A percentile compares a stretch with the other conserved stretches of the same genome.
phyloP scores from a whole-genome alignment of 2,888 invertebrate species.

The Blera fallax region DNA sequence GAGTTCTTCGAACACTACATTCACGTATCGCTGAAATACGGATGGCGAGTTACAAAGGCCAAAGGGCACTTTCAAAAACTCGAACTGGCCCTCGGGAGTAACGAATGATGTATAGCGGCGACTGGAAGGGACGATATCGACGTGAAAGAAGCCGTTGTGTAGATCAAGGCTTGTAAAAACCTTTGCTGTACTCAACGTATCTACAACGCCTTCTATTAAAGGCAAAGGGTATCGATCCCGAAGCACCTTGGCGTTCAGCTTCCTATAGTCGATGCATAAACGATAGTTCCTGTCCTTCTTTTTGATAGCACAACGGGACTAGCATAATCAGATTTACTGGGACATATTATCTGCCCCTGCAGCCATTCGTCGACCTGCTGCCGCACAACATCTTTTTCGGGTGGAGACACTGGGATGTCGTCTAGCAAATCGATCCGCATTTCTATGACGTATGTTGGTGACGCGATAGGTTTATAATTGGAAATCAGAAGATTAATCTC shows the following conservation, averaged over 20 bases:
- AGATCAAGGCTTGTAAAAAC: constrained; percentile 74
- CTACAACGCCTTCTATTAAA: not conserved
- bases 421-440: too few relatives aligned
- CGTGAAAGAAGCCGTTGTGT: constrained; percentile 46
- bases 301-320: not conserved
- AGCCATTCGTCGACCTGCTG: too few relatives aligned
- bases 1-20: not conserved
- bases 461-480: too few relatives aligned
- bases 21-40: constrained; percentile 75
- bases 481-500: too few relatives aligned
- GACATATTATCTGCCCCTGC: too few relatives aligned
- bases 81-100: constrained; percentile 78
- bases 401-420: too few relatives aligned
- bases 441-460: too few relatives aligned
- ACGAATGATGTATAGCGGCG: constrained; percentile 78
- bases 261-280: too few relatives aligned
- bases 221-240: too few relatives aligned
- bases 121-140: not conserved
- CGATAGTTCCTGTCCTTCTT: not conserved
- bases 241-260: too few relatives aligned
- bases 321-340: too few relatives aligned
- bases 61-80: constrained; percentile 79
- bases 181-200: constrained; percentile 49
- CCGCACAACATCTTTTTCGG: too few relatives aligned
- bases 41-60: constrained; percentile 78